A percentile compares a stretch with the other conserved stretches of the same genome.
Evolutionary conservation across 2,888 invertebrate genomes (phyloP).

Genomic region (Notocelia uddmanniana): DNA sequence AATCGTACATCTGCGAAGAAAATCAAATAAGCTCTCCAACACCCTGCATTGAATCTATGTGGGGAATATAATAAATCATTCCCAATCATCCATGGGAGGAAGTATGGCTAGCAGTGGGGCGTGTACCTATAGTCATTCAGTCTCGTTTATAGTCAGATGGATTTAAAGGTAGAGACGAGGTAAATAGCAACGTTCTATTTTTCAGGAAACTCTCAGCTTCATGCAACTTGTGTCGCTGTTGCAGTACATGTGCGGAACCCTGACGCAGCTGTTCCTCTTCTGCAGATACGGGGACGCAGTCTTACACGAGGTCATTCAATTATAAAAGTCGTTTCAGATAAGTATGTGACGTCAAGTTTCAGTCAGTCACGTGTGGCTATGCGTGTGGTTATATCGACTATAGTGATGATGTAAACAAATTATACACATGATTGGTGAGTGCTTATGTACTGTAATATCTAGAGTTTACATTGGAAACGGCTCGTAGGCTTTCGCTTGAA

Average conservation of each 20-base stretch:
- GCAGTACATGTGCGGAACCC: slow-evolving; percentile 68
- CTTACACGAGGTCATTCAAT: slow-evolving; percentile 58
- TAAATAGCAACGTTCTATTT: background rate
- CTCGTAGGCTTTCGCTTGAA: background rate
- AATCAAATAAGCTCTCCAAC: too few species aligned
- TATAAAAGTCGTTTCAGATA: slow-evolving; percentile 22
- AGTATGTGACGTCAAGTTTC: slow-evolving; percentile 17
- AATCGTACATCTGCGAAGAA: too few species aligned
- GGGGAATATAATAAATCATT: too few species aligned
- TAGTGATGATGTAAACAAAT: background rate
- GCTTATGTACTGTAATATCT: background rate
- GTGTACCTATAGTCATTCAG: too few species aligned
- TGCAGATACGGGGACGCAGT: slow-evolving; percentile 71
- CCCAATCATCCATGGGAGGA: too few species aligned
- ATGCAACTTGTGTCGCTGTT: slow-evolving; percentile 65
- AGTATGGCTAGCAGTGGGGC: too few species aligned
- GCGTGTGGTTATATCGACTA: background rate
- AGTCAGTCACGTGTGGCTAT: slow-evolving; percentile 20
- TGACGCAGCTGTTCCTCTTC: slow-evolving; percentile 72
- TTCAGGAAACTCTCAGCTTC: slow-evolving; percentile 62
- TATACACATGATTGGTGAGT: background rate
- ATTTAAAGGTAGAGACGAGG: too few species aligned
- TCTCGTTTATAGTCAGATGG: too few species aligned
- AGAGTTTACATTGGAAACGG: background rate
- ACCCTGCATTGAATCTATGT: too few species aligned